A percentile compares a stretch with the other conserved stretches of the same genome.
Evolutionary conservation across 2,888 invertebrate genomes (phyloP).

Genomic region (Drosophila parthenogenetica): DNA sequence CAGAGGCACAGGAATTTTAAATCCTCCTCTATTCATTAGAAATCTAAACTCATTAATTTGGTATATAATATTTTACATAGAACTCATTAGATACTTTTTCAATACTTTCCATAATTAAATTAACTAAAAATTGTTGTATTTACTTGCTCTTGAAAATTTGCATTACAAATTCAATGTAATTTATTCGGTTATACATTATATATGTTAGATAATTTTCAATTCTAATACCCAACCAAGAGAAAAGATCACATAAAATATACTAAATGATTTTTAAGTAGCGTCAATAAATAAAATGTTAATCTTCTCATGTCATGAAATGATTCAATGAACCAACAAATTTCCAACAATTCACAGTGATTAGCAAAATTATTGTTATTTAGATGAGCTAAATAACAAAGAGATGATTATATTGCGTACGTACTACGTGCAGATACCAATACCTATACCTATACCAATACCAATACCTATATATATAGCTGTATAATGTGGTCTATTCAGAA

Average conservation of each 20-base stretch:
- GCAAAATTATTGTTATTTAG: slow-evolving; percentile 2
- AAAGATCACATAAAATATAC: slow-evolving; percentile 5
- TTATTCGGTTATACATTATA: background rate
- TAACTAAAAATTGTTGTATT: too few species aligned
- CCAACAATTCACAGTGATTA: slow-evolving; percentile 24
- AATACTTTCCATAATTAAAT: too few species aligned
- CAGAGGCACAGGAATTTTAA: background rate
- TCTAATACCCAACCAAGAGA: background rate
- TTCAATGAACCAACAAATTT: slow-evolving; percentile 17
- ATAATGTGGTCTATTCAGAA: slow-evolving; percentile 13
- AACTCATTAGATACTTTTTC: too few species aligned
- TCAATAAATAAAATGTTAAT: slow-evolving; percentile 30
- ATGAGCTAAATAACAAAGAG: slow-evolving; percentile 6
- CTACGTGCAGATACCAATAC: too few species aligned
- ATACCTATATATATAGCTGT: too few species aligned
- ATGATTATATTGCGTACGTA: slow-evolving; percentile 10
- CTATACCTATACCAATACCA: too few species aligned
- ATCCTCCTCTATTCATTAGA: too few species aligned
- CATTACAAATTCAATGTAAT: background rate
- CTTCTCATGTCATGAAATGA: slow-evolving; percentile 15
- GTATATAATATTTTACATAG: too few species aligned
- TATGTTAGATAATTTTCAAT: slow-evolving; percentile 3
- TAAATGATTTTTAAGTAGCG: slow-evolving; percentile 9
- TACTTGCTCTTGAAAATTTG: too few species aligned
- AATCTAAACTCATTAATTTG: too few species aligned